Conservation (phyloP, 2,113 vertebrate genomes). For the Syngnathoides biaculeatus region DNA sequence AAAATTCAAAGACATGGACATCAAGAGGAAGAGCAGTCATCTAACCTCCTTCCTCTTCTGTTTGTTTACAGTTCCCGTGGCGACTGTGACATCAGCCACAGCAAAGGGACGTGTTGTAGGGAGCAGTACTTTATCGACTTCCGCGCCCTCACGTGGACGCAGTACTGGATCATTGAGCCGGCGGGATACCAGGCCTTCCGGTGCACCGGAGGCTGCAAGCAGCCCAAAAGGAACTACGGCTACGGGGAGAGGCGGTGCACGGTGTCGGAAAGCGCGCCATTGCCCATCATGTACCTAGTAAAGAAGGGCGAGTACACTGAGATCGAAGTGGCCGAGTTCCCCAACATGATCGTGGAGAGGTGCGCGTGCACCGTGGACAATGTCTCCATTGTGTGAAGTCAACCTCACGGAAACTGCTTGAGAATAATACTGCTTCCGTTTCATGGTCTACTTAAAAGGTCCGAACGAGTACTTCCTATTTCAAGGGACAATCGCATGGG, state of each 20-base stretch:
- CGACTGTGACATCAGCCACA: slow-evolving; percentile 71
- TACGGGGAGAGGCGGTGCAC: slow-evolving; percentile 77
- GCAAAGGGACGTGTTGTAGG: slow-evolving; percentile 75
- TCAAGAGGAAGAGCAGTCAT: background rate
- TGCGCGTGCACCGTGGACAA: slow-evolving; percentile 80
- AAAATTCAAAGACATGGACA: background rate
- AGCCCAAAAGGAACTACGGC: slow-evolving; percentile 65
- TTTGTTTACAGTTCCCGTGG: slow-evolving; percentile 70
- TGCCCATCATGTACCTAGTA: slow-evolving; percentile 88
- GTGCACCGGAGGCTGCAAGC: slow-evolving; percentile 76
- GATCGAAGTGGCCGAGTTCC: slow-evolving; percentile 86
- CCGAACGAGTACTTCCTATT: slow-evolving; percentile 66
- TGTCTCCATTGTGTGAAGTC: slow-evolving; percentile 70
- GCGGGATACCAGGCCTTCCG: slow-evolving; percentile 80
- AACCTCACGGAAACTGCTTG: background rate
- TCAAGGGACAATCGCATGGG: slow-evolving; percentile 42
- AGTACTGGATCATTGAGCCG: slow-evolving; percentile 84
- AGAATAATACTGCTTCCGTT: slow-evolving; percentile 8
- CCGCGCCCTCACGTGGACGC: slow-evolving; percentile 79
- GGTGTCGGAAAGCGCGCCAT: slow-evolving; percentile 71
- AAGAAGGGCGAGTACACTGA: slow-evolving; percentile 85
- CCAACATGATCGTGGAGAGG: slow-evolving; percentile 82
- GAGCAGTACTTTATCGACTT: slow-evolving; percentile 81
- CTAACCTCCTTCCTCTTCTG: background rate
- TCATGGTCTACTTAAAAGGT: slow-evolving; percentile 43